Percentiles rank a stretch among this genome's conserved stretches.
Conservation (phyloP, 2,888 invertebrate genomes). For the Drosophila hamatofila region DNA sequence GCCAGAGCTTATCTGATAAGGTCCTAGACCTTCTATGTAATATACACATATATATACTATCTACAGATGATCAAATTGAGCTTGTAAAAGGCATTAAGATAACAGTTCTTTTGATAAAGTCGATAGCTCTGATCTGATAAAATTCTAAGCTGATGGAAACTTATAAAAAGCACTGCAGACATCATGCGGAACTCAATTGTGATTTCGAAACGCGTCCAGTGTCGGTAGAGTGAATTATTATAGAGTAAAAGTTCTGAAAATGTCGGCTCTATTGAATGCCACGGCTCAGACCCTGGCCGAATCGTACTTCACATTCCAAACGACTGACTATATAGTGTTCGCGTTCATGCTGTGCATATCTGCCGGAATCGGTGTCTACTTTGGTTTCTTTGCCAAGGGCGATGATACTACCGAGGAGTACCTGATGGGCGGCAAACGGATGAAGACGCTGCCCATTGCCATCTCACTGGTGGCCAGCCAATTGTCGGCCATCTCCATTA, state of each 20-base stretch:
- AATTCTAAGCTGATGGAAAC: background rate
- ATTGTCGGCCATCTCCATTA: conserved; percentile 86
- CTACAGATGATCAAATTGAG: conserved; percentile 14
- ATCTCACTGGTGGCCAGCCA: conserved; percentile 88
- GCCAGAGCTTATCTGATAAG: conserved; percentile 24
- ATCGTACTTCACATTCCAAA: conserved; percentile 74
- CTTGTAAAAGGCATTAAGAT: conserved; percentile 35
- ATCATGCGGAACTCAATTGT: conserved; percentile 6
- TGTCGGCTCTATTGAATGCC: conserved; percentile 51
- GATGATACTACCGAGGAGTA: conserved; percentile 86
- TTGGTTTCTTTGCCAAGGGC: conserved; percentile 86
- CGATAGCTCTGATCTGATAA: conserved; percentile 19
- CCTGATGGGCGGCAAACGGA: conserved; percentile 87
- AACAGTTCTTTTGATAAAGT: conserved; percentile 18
- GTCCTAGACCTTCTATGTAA: background rate
- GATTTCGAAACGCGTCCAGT: conserved; percentile 16
- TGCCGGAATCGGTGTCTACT: conserved; percentile 87
- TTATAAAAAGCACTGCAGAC: conserved; percentile 23
- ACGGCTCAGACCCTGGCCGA: conserved; percentile 33
- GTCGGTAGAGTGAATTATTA: background rate
- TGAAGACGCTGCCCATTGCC: conserved; percentile 88
- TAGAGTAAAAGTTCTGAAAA: conserved; percentile 5
- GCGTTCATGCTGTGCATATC: conserved; percentile 86
- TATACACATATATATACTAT: conserved; percentile 4
- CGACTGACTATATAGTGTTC: conserved; percentile 87